Evolutionary conservation across 2,113 vertebrate species (phyloP).

Genomic region (Pipa parva): DNA sequence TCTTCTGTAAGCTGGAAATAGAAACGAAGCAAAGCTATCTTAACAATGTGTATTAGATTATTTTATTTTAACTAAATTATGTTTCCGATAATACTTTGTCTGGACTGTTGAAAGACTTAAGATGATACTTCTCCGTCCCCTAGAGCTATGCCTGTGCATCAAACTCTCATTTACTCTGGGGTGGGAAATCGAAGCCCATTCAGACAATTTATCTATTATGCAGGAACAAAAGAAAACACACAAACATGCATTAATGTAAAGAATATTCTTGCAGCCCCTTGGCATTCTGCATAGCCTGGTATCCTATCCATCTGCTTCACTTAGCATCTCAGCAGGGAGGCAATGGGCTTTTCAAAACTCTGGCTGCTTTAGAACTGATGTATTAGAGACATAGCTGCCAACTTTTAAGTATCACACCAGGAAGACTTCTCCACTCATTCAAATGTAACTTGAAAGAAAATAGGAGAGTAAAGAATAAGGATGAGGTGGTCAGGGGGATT

Average conservation of each 20-base stretch:
- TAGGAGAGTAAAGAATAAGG: neutral
- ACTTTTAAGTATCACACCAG: slow-evolving; percentile 1
- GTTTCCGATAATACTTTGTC: too few species aligned
- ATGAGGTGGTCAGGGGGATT: neutral
- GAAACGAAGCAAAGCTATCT: too few species aligned
- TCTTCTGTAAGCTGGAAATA: too few species aligned
- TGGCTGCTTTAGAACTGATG: slow-evolving; percentile 20
- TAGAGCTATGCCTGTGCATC: too few species aligned
- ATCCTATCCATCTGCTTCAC: slow-evolving; percentile 22
- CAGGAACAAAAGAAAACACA: neutral
- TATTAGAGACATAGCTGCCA: slow-evolving; percentile 25
- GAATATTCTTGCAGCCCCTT: slow-evolving; percentile 3
- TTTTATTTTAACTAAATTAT: too few species aligned
- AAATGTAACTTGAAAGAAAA: slow-evolving; percentile 5
- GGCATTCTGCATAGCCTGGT: slow-evolving; percentile 6
- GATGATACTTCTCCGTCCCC: too few species aligned
- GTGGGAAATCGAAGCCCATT: too few species aligned
- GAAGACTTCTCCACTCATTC: neutral
- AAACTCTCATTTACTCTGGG: too few species aligned
- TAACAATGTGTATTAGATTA: too few species aligned
- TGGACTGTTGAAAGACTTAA: too few species aligned
- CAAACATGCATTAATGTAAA: neutral
- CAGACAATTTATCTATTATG: neutral
- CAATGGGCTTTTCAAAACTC: neutral
- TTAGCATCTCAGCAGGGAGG: neutral